These are phyloP conservation scores for Clarias platycephalus DNA, from an alignment of 2,797 vertebrate genomes.

Conservation along the genomic window DNA sequence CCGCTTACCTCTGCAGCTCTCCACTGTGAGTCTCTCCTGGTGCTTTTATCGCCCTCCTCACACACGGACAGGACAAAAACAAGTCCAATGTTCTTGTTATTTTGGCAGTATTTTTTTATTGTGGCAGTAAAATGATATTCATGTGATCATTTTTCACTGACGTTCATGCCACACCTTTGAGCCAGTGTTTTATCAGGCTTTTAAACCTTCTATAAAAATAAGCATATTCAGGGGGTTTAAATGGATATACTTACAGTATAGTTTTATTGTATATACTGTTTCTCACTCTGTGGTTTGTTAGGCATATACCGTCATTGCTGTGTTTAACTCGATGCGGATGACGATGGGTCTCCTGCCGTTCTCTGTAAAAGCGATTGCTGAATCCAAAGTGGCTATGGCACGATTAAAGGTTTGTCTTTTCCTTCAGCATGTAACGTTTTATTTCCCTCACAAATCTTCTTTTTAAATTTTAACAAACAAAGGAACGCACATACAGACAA, in stretches of 20 bases:
- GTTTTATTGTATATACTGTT: not conserved
- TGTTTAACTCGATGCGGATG: conserved; percentile 82
- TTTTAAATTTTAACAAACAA: too few relatives aligned
- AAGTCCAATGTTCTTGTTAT: not conserved
- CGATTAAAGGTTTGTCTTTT: conserved; percentile 74
- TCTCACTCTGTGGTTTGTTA: conserved; percentile 51
- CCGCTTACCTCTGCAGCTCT: conserved; percentile 60
- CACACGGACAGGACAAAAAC: not conserved
- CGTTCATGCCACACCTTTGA: not conserved
- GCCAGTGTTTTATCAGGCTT: not conserved
- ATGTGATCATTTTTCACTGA: not conserved
- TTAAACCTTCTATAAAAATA: conserved; percentile 7
- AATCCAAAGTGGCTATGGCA: conserved; percentile 71
- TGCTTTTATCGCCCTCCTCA: not conserved
- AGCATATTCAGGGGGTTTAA: not conserved
- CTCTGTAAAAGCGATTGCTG: conserved; percentile 72
- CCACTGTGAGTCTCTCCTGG: conserved; percentile 60
- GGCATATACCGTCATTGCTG: conserved; percentile 80
- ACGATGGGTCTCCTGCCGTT: conserved; percentile 71
- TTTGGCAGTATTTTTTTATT: too few relatives aligned
- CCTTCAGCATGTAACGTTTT: not conserved
- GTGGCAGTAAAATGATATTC: not conserved
- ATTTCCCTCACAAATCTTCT: too few relatives aligned
- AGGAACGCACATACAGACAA: too few relatives aligned
- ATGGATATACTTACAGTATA: too few relatives aligned